Evolutionary conservation across 2,888 invertebrate species (phyloP).

Genomic region (Tachystola acroxantha): DNA sequence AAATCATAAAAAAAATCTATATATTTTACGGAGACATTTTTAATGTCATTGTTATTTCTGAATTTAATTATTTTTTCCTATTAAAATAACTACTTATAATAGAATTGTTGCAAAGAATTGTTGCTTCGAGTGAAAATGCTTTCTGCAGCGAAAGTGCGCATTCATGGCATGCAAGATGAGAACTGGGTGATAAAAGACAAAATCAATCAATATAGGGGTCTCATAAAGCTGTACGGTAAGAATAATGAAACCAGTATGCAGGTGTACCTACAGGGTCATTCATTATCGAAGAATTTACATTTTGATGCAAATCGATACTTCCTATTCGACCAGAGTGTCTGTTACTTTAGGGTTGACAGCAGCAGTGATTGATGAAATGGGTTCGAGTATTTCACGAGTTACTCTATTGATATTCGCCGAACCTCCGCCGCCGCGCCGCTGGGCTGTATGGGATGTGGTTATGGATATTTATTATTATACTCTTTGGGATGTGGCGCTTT

Average conservation of each 20-base stretch:
- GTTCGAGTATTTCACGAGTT: neutral
- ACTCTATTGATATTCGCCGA: too few relatives aligned
- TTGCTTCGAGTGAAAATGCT: conserved; percentile 62
- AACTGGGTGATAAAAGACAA: conserved; percentile 83
- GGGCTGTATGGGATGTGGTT: too few relatives aligned
- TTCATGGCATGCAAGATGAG: conserved; percentile 81
- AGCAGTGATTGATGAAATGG: neutral
- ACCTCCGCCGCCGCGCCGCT: too few relatives aligned
- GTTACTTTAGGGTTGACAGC: neutral
- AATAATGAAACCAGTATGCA: conserved; percentile 8
- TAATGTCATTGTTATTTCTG: too few relatives aligned
- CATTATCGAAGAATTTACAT: neutral
- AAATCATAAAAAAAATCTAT: neutral
- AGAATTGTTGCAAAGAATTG: conserved; percentile 2
- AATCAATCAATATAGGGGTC: conserved; percentile 81
- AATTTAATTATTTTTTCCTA: neutral
- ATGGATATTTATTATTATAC: too few relatives aligned
- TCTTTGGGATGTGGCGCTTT: too few relatives aligned
- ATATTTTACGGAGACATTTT: neutral
- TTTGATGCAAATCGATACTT: neutral
- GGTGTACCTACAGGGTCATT: too few relatives aligned
- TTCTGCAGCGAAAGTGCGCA: conserved; percentile 76
- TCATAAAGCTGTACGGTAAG: conserved; percentile 81
- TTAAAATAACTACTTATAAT: neutral
- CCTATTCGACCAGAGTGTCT: neutral